Evolutionary conservation across 2,888 invertebrate genomes (phyloP).

Genomic region (Dusona sp.): DNA sequence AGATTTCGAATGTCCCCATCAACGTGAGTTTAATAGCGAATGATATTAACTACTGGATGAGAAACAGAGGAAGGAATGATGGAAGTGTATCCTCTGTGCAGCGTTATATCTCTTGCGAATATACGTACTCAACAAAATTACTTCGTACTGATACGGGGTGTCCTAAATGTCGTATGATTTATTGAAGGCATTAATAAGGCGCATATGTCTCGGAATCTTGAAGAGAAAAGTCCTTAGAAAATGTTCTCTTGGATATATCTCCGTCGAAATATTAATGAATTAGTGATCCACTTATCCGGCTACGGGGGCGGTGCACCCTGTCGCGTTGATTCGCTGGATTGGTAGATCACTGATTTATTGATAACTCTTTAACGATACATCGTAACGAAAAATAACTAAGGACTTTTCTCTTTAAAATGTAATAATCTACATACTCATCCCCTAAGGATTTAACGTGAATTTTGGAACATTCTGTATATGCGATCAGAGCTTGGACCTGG

Average conservation of each 20-base stretch:
- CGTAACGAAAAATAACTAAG: background rate
- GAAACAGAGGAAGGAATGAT: constrained; percentile 47
- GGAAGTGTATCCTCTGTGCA: constrained; percentile 47
- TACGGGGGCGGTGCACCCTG: background rate
- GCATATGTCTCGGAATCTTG: background rate
- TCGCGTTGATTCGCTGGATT: background rate
- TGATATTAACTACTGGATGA: constrained; percentile 61
- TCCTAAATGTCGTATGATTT: background rate
- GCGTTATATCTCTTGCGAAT: constrained; percentile 45
- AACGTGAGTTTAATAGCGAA: constrained; percentile 63
- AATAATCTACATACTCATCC: background rate
- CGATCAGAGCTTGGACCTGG: constrained; percentile 7
- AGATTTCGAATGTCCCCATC: constrained; percentile 54
- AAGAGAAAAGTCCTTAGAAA: background rate
- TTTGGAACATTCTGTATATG: constrained; percentile 2
- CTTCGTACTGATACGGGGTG: constrained; percentile 23
- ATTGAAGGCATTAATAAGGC: background rate
- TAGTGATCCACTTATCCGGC: background rate
- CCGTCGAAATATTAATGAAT: background rate
- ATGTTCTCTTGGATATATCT: background rate
- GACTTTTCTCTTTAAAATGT: background rate
- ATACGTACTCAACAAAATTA: constrained; percentile 39
- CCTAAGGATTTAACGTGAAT: background rate
- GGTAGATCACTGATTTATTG: background rate
- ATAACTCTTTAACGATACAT: background rate